Evolutionary conservation across 2,797 vertebrate species (phyloP).

Genomic region (Diplodus sargus): DNA sequence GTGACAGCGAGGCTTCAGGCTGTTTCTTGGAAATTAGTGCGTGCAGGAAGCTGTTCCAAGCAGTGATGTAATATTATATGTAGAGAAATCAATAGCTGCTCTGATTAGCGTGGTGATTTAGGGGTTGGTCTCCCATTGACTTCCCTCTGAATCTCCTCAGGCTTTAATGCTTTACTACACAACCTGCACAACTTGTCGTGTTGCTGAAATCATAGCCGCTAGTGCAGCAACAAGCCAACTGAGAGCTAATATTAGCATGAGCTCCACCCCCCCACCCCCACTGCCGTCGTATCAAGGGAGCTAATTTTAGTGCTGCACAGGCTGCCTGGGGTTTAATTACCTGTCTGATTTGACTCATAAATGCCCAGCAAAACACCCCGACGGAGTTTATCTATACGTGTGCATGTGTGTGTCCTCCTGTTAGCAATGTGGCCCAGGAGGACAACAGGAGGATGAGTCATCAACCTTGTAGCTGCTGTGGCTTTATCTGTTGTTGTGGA

Average conservation of each 20-base stretch:
- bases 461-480: conserved; percentile 41
- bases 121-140: not conserved
- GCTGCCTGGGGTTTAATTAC: conserved; percentile 72
- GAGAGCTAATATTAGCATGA: conserved; percentile 77
- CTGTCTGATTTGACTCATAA: conserved; percentile 65
- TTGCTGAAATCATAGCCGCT: conserved; percentile 56
- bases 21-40: conserved; percentile 26
- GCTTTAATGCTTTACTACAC: conserved; percentile 29
- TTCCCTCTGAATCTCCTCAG: conserved; percentile 8
- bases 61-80: conserved; percentile 32
- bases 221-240: conserved; percentile 60
- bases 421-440: conserved; percentile 29
- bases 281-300: conserved; percentile 35
- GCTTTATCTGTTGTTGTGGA: conserved; percentile 22
- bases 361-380: conserved; percentile 7
- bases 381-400: conserved; percentile 11
- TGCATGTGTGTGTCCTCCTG: conserved; percentile 4
- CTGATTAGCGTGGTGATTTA: too few species aligned
- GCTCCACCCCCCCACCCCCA: conserved; percentile 7
- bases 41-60: conserved; percentile 20
- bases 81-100: conserved; percentile 11
- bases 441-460: conserved; percentile 67
- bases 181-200: conserved; percentile 47
- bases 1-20: not conserved
- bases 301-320: conserved; percentile 70